Conservation (phyloP, 1,140 invertebrate genomes). For the Belonocnema kinseyi region DNA sequence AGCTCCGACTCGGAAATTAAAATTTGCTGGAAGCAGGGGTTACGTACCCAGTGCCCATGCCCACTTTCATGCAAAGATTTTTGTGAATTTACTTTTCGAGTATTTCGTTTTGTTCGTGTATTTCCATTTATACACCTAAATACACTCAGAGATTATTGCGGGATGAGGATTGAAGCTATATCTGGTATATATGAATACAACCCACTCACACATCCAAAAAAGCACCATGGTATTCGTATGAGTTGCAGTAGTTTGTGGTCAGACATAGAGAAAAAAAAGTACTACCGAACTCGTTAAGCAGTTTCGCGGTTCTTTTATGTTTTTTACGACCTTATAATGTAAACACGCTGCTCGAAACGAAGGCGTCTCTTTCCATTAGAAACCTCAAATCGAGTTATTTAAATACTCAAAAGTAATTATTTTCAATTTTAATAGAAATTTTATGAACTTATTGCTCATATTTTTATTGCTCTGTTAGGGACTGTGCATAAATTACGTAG, state of each 20-base stretch:
- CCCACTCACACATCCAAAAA: background rate
- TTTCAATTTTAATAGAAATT: too few relatives aligned
- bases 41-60: background rate
- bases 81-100: background rate
- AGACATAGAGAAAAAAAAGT: conserved; percentile 51
- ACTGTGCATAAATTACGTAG: too few relatives aligned
- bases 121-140: background rate
- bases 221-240: conserved; percentile 32
- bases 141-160: background rate
- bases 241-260: conserved; percentile 38
- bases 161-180: too few relatives aligned
- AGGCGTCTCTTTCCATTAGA: conserved; percentile 32
- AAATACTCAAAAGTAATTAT: too few relatives aligned
- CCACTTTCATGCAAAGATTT: background rate
- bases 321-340: conserved; percentile 61
- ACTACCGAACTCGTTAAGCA: conserved; percentile 63
- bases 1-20: conserved; percentile 57
- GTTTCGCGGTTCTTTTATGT: conserved; percentile 58
- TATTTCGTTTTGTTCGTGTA: background rate
- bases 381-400: conserved; percentile 34
- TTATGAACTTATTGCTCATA: too few relatives aligned
- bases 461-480: too few relatives aligned
- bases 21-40: conserved; percentile 56
- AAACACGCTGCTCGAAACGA: conserved; percentile 64
- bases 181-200: too few relatives aligned